Evolutionary conservation across 2,888 invertebrate genomes (phyloP), one percentile per base, ranked within the genome.

Genomic region (Spilarctia lutea): DNA sequence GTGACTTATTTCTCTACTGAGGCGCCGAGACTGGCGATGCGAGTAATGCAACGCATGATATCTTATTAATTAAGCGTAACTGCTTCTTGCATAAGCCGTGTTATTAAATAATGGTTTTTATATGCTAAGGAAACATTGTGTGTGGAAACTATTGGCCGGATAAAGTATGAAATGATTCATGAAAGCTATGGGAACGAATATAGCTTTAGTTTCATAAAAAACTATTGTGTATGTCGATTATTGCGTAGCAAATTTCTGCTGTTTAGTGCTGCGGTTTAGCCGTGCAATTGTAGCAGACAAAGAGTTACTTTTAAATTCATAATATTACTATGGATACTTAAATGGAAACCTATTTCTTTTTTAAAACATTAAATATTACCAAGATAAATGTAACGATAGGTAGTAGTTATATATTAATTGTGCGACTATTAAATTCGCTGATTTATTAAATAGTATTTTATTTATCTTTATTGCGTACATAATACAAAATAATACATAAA

Each of bases 51-150:
- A 71, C 20, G 65, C 24, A 24, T 73, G n/a, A 68, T 73, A 68
- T 48, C 68, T 35, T 27, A 68, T 63, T 71, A 71, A 60, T 73
- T 48, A 73, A n/a, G n/a, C 65, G 27, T n/a, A 63, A 68, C 39
- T 70, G 60, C 60, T 56, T n/a, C 2, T 63, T 27, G 27, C 27
- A 60, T 16, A 16, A 30, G 18, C 1, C 0, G 2, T 63, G 30
- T 30, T 18, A 63, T 27, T 27, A 60, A 60, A 27, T 27, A 30
- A 27, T 16, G 60, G 27, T 27, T 60, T 60, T 68, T 45, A 45
- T 45, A 45, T 27, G 18, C 27, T 60, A 60, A 60, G n/a, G 27
- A 60, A 11, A 27, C 16, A 27, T 60, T 60, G 27, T 27, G 13
- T 27, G 16, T 27, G 4, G 13, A n/a, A 60, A 60, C 27, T 27